A percentile compares a stretch with the other conserved stretches of the same genome.
Conservation (phyloP, 1,140 invertebrate genomes). For the Asobara japonica region DNA sequence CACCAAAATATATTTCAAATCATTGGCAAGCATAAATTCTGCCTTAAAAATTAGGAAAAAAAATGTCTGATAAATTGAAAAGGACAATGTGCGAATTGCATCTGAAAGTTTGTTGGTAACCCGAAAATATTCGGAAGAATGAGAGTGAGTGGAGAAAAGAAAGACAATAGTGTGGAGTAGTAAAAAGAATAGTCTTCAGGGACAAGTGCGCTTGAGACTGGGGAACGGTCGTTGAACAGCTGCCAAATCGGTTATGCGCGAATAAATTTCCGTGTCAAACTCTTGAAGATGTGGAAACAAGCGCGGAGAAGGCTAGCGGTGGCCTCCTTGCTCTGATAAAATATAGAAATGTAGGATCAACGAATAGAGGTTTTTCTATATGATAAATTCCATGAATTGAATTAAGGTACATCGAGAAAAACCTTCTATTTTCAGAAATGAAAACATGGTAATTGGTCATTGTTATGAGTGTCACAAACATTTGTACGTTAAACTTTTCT, state of each 20-base stretch:
- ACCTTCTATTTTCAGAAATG: no score
- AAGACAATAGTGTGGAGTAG: not conserved
- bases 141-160: not conserved
- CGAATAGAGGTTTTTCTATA: not conserved
- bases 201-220: constrained; percentile 19
- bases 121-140: constrained; percentile 37
- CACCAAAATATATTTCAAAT: not conserved
- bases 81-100: constrained; percentile 59
- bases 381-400: not conserved
- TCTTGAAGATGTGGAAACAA: constrained; percentile 42
- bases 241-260: constrained; percentile 63
- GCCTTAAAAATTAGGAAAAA: no score
- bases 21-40: no score
- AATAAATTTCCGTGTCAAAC: constrained; percentile 66
- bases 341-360: not conserved
- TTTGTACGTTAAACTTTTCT: no score
- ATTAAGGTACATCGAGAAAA: no score
- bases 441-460: no score
- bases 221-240: constrained; percentile 24
- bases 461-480: no score
- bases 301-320: not conserved
- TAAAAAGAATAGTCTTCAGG: constrained; percentile 24
- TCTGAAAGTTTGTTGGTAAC: constrained; percentile 63
- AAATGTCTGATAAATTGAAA: constrained; percentile 39
- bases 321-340: not conserved